These are phyloP conservation scores for Heliothis virescens DNA, from an alignment of 1,140 invertebrate species.

Conservation along the genomic window DNA sequence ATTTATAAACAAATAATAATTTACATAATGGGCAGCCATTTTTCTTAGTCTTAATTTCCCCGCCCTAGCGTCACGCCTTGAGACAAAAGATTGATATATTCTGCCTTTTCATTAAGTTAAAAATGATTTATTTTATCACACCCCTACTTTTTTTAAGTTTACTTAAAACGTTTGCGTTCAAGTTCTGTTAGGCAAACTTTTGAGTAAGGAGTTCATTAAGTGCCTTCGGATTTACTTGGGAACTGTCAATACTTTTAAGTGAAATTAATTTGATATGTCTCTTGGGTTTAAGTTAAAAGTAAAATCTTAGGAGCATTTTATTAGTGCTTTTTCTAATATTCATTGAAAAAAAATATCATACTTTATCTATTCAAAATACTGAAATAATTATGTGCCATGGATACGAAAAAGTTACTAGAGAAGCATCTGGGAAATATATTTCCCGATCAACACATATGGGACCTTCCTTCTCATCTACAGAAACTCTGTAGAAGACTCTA, in stretches of 20 bases:
- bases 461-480: too few relatives aligned
- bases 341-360: too few relatives aligned
- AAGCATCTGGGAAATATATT: too few relatives aligned
- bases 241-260: constrained; percentile 23
- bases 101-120: constrained; percentile 77
- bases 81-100: constrained; percentile 82
- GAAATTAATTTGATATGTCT: constrained; percentile 16
- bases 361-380: too few relatives aligned
- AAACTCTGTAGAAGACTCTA: too few relatives aligned
- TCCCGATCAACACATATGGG: too few relatives aligned
- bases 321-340: background rate
- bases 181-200: constrained; percentile 24
- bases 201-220: constrained; percentile 34
- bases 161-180: constrained; percentile 26
- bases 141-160: constrained; percentile 50
- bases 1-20: constrained; percentile 80
- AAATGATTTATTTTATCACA: constrained; percentile 72
- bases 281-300: background rate
- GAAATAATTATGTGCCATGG: too few relatives aligned
- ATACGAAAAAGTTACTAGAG: too few relatives aligned
- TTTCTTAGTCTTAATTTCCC: constrained; percentile 75
- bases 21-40: constrained; percentile 75
- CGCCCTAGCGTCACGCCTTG: constrained; percentile 61
- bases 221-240: constrained; percentile 6
- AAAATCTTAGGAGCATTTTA: constrained; percentile 16